Conservation (phyloP, 1,140 invertebrate species). For the Meteorus sp. region DNA sequence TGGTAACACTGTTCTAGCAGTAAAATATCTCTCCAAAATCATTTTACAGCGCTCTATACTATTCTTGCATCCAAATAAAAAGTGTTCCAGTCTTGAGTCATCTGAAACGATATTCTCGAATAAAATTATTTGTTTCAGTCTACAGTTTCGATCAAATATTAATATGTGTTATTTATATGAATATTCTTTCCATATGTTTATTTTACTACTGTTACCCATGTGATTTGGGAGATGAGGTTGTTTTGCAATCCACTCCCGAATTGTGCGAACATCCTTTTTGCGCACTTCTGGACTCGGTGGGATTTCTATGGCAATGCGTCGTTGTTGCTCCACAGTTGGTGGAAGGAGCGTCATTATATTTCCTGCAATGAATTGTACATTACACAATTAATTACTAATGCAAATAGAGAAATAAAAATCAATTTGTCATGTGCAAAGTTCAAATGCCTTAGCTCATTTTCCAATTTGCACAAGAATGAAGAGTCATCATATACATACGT, state of each 20-base stretch:
- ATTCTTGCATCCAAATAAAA: constrained; percentile 62
- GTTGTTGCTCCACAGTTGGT: constrained; percentile 50
- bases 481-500: too few relatives aligned
- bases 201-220: constrained; percentile 54
- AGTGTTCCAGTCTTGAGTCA: constrained; percentile 53
- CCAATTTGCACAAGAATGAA: too few relatives aligned
- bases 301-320: constrained; percentile 47
- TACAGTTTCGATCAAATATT: too few relatives aligned
- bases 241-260: constrained; percentile 57
- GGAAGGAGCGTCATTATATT: constrained; percentile 49
- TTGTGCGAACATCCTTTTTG: constrained; percentile 43
- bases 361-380: too few relatives aligned
- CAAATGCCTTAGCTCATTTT: too few relatives aligned
- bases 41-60: constrained; percentile 59
- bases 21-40: constrained; percentile 59
- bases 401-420: too few relatives aligned
- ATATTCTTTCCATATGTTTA: too few relatives aligned
- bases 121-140: neutral
- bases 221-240: constrained; percentile 58
- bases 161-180: too few relatives aligned
- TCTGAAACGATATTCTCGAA: constrained; percentile 43
- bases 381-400: neutral
- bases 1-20: constrained; percentile 52
- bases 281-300: constrained; percentile 48
- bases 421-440: too few relatives aligned